Evolutionary conservation across 2,113 vertebrate species (phyloP).

Genomic region (Phasianus colchicus): DNA sequence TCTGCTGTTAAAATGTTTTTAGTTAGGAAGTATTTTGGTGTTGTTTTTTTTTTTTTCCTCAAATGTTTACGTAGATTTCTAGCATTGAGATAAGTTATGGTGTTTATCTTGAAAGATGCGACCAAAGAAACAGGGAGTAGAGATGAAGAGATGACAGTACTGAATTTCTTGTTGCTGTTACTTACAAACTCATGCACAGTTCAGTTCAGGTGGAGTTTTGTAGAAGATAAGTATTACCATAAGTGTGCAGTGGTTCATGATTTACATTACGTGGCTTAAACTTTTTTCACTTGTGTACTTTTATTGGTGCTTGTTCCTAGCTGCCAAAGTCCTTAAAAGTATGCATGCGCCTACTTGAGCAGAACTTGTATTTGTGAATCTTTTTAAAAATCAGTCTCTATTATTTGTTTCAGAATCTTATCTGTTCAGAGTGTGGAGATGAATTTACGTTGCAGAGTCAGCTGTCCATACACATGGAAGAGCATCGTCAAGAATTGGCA

Average conservation of each 20-base stretch:
- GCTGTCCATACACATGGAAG: slow-evolving; percentile 91
- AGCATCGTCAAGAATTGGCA: slow-evolving; percentile 92
- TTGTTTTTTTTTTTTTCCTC: background rate
- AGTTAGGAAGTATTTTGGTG: background rate
- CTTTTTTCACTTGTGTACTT: background rate
- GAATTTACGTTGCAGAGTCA: slow-evolving; percentile 98
- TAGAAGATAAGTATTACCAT: background rate
- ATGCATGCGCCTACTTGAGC: background rate
- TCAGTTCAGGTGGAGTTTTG: background rate
- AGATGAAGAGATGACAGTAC: background rate
- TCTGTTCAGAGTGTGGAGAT: slow-evolving; percentile 96
- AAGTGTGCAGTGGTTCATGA: background rate
- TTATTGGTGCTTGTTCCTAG: background rate
- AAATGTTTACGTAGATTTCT: background rate
- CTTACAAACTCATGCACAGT: background rate
- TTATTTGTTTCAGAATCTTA: slow-evolving; percentile 87
- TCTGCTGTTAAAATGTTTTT: background rate
- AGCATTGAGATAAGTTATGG: background rate
- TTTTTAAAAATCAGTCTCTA: slow-evolving; percentile 9
- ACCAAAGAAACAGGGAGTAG: background rate
- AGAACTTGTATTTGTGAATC: background rate
- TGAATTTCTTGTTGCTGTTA: background rate
- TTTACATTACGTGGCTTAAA: background rate
- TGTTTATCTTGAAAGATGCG: background rate
- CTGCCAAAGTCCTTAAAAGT: background rate